These are phyloP conservation scores for Alosa alosa DNA, from an alignment of 2,113 vertebrate species.

Conservation along the genomic window DNA sequence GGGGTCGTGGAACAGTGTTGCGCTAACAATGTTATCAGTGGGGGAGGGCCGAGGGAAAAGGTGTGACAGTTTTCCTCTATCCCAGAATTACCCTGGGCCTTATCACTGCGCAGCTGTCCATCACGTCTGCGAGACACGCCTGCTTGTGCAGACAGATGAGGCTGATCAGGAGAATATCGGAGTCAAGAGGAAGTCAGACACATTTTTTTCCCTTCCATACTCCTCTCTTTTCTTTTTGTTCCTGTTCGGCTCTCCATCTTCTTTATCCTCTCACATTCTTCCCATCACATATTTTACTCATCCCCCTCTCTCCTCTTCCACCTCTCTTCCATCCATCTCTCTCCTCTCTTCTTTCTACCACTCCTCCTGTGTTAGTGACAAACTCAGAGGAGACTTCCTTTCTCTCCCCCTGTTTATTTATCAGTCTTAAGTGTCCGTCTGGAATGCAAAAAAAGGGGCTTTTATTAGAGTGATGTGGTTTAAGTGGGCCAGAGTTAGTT, in stretches of 20 bases:
- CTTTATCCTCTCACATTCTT: neutral
- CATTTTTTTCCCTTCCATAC: neutral
- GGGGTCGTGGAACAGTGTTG: conserved; percentile 51
- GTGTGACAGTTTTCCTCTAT: conserved; percentile 30
- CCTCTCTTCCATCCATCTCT: neutral
- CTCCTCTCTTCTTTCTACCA: neutral
- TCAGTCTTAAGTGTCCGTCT: neutral
- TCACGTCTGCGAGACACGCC: neutral
- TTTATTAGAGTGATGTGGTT: neutral
- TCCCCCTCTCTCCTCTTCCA: neutral
- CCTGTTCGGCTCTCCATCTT: neutral
- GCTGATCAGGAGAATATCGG: neutral
- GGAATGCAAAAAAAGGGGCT: neutral
- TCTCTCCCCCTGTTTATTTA: neutral
- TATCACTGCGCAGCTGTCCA: neutral
- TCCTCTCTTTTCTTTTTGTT: neutral
- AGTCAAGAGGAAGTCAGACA: neutral
- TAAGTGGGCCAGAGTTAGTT: neutral
- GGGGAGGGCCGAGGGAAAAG: conserved; percentile 46
- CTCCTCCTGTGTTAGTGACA: neutral
- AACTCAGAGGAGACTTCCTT: neutral
- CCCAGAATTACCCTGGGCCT: conserved; percentile 40
- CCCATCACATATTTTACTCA: neutral
- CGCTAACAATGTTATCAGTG: conserved; percentile 59
- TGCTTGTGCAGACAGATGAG: neutral